A percentile compares a stretch with the other conserved stretches of the same genome.
These are phyloP conservation scores for Notothenia rossii DNA, from an alignment of 2,113 vertebrate species.

Conservation along the genomic window DNA sequence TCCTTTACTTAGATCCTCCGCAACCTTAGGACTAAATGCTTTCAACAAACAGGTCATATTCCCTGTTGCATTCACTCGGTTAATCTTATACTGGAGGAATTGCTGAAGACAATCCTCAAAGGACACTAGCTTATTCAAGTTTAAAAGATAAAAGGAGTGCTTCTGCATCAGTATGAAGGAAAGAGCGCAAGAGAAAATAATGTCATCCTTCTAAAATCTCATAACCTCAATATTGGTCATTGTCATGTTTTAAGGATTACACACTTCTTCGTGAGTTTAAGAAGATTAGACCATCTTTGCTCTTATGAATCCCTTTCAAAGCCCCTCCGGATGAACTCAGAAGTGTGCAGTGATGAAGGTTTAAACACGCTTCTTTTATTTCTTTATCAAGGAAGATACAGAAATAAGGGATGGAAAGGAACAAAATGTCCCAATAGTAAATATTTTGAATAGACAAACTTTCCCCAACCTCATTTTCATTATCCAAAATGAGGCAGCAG, in stretches of 20 bases:
- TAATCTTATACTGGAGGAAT: slow-evolving; percentile 20
- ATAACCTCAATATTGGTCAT: slow-evolving; percentile 36
- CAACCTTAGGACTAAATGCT: slow-evolving; percentile 32
- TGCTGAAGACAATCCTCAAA: slow-evolving; percentile 39
- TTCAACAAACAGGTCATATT: slow-evolving; percentile 26
- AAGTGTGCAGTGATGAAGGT: slow-evolving; percentile 6
- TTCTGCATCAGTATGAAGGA: slow-evolving; percentile 6
- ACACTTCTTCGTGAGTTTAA: slow-evolving; percentile 22
- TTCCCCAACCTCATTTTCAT: not conserved
- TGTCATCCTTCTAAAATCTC: slow-evolving; percentile 31
- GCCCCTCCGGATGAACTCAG: slow-evolving; percentile 16
- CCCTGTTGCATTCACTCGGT: slow-evolving; percentile 13
- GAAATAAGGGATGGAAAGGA: not conserved
- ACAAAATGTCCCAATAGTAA: not conserved
- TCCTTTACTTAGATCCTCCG: slow-evolving; percentile 24
- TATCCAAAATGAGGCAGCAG: not conserved
- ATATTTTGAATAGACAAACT: not conserved
- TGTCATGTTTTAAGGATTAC: slow-evolving; percentile 43
- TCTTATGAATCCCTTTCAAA: slow-evolving; percentile 37
- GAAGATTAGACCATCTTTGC: slow-evolving; percentile 40
- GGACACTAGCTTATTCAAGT: slow-evolving; percentile 50
- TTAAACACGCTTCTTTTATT: not conserved
- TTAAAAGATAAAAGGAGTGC: slow-evolving; percentile 16
- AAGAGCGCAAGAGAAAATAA: slow-evolving; percentile 15
- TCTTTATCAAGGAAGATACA: not conserved